Evolutionary conservation across 2,888 invertebrate genomes (phyloP).

Genomic region (Elegia similella): DNA sequence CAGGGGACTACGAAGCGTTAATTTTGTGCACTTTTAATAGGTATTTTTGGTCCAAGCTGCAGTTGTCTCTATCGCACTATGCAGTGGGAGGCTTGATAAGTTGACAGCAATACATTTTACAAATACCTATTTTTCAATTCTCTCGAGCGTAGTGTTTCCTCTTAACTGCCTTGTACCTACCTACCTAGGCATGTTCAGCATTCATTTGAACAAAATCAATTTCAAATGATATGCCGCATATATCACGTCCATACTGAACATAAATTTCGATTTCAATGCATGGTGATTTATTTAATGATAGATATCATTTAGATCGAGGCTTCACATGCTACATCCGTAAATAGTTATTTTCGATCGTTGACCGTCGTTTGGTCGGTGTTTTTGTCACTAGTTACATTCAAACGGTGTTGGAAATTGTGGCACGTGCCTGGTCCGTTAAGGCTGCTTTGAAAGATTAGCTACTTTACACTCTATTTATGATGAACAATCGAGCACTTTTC

Average conservation of each 20-base stretch:
- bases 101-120: too few relatives aligned
- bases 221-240: not conserved
- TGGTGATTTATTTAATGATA: slow-evolving; percentile 14
- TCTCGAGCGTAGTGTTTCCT: too few relatives aligned
- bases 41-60: too few relatives aligned
- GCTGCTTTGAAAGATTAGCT: not conserved
- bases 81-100: too few relatives aligned
- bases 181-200: not conserved
- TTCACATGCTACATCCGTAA: slow-evolving; percentile 8
- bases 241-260: not conserved
- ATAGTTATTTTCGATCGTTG: slow-evolving; percentile 57
- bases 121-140: too few relatives aligned
- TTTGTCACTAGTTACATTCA: slow-evolving; percentile 44
- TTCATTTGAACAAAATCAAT: not conserved
- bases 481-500: not conserved
- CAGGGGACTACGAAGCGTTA: too few relatives aligned
- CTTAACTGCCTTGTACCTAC: too few relatives aligned
- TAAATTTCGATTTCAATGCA: slow-evolving; percentile 2
- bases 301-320: slow-evolving; percentile 8
- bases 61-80: too few relatives aligned
- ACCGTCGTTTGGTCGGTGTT: slow-evolving; percentile 52
- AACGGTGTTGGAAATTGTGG: slow-evolving; percentile 35
- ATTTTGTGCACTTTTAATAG: too few relatives aligned
- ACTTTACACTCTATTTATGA: slow-evolving; percentile 7
- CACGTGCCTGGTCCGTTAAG: slow-evolving; percentile 39